phyloP scores from a whole-genome alignment of 2,113 vertebrate genomes.

The Callocephalon fimbriatum region DNA sequence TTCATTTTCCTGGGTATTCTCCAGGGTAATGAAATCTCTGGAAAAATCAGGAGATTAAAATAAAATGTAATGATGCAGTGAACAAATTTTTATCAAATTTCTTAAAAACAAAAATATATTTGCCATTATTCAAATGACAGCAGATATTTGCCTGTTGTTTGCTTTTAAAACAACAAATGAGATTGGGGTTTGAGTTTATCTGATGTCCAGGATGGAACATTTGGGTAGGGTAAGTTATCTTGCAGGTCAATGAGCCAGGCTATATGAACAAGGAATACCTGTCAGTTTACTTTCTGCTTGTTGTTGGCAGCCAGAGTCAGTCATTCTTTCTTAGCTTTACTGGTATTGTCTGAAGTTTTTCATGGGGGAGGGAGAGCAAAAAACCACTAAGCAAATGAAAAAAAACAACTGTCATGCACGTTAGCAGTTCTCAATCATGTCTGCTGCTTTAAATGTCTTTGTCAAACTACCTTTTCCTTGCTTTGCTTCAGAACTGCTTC shows the following conservation, averaged over 20 bases:
- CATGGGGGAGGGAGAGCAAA: not conserved
- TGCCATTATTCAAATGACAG: not conserved
- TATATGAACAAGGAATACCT: not conserved
- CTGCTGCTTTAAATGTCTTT: slow-evolving; percentile 4
- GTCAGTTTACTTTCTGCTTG: not conserved
- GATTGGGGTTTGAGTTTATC: not conserved
- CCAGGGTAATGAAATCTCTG: not conserved
- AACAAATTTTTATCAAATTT: not conserved
- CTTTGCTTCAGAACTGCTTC: slow-evolving; percentile 1
- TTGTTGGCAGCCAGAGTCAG: not conserved
- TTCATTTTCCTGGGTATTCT: not conserved
- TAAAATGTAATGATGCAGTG: not conserved
- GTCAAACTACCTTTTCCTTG: not conserved
- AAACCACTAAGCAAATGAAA: not conserved
- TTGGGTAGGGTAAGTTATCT: not conserved
- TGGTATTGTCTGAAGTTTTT: not conserved
- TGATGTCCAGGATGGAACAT: not conserved
- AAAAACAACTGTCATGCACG: not conserved
- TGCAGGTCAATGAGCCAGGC: not conserved
- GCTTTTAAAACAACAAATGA: not conserved
- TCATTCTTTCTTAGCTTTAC: not conserved
- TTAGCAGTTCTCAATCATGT: not conserved
- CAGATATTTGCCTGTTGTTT: not conserved
- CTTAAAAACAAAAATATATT: not conserved
- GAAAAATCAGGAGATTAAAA: not conserved